Base-by-base conservation (phyloP, 2,113 vertebrate species). In the Bolborhynchus lineola region DNA sequence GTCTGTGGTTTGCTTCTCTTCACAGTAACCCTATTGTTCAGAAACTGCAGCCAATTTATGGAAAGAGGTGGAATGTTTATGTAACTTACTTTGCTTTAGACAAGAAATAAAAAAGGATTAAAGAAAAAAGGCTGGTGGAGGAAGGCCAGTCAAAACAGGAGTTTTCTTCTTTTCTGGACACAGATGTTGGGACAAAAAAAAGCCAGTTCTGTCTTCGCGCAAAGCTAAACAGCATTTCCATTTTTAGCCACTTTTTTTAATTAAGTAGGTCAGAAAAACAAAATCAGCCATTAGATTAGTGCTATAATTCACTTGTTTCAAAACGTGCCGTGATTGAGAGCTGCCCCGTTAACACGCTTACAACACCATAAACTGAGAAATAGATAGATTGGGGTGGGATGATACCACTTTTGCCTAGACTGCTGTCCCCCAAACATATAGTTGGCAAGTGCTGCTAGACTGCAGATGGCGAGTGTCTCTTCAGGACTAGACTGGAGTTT, bases 21-120 rank as follows among this genome's bases (percentile, higher is more conserved):
- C 98, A 98, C 98, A 98, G 98, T 98, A 97, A 98, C 98, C 84
- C 98, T 97, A 98, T 98, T 98, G 98, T 98, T 98, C 97, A 93
- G 97, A 97, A 96, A 98, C 97, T 98, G 97, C 94, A 96, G 98
- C 98, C 98, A 98, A 98, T 97, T 98, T 98, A 98, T 97, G 98
- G 98, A 98, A 98, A 97, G 97, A 98, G 97, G 97, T 98, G 97
- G 98, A 98, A 98, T 98, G 98, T 98, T 98, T 98, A 98, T 98
- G 97, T 98, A 98, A 98, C 98, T 98, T 96, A 98, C 98, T 98
- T 98, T 90, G 97, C 97, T 97, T 98, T 97, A 97, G 98, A 98
- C 97, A 98, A 98, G 97, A 97, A 95, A 80, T 95, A 15, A 86
- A 96, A 97, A 96, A 93, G 72, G 74, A 55, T 25, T 41, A 49